phyloP scores from a whole-genome alignment of 2,888 invertebrate genomes.

The Pollenia amentaria region DNA sequence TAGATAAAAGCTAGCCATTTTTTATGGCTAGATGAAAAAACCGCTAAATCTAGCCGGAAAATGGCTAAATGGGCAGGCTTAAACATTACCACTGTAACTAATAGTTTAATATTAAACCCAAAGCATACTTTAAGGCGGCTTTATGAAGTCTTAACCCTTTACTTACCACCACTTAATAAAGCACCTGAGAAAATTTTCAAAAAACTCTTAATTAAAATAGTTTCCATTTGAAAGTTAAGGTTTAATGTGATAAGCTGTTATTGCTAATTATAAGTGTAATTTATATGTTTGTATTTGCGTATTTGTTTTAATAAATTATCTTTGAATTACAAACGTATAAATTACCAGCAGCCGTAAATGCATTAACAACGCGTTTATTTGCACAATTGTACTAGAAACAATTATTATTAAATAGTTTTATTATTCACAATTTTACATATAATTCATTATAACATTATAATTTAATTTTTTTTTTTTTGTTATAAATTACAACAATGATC shows the following conservation, averaged over 20 bases:
- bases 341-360: neutral
- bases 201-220: neutral
- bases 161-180: neutral
- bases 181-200: neutral
- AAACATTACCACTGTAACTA: too few relatives aligned
- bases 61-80: too few relatives aligned
- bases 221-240: neutral
- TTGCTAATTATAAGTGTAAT: neutral
- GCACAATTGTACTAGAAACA: neutral
- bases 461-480: too few relatives aligned
- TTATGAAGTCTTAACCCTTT: conserved; percentile 24
- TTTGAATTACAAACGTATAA: too few relatives aligned
- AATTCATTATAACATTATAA: neutral
- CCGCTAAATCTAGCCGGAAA: too few relatives aligned
- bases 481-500: neutral
- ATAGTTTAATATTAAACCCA: neutral
- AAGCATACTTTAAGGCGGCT: conserved; percentile 48
- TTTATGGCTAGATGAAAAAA: too few relatives aligned
- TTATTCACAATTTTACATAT: too few relatives aligned
- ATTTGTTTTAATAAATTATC: conserved; percentile 34
- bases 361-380: neutral
- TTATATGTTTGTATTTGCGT: neutral
- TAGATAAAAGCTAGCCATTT: too few relatives aligned
- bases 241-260: conserved; percentile 16
- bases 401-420: conserved; percentile 21